Base-by-base conservation (phyloP, 2,113 vertebrate species). In the Melanotaenia duboulayi region DNA sequence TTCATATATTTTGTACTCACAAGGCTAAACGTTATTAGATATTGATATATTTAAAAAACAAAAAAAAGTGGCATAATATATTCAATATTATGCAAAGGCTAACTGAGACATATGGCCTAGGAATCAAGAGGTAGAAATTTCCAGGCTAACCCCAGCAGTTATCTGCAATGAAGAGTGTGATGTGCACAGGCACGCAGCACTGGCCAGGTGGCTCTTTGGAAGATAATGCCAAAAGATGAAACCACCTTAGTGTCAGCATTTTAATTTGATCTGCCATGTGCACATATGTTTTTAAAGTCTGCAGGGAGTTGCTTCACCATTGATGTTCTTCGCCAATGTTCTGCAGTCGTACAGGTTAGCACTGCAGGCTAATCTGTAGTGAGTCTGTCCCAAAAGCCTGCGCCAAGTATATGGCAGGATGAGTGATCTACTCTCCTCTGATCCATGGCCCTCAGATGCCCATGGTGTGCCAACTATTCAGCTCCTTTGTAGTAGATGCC, bases 251-350 rank as follows among this genome's bases (percentile, higher is more conserved):
- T 90, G 90, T 93, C 92, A 92, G 90, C 86, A 78, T 90, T 90
- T 90, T 89, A 85, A 92, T 93, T 86, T 91, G 90, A 93, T 90
- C 83, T 83, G 90, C 86, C 86, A 81, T 84, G 83, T 80, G 89
- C 87, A 90, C 92, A 92, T 93, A 92, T 93, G 90, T 87, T 89
- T 90, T 91, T 90, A 86, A 88, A 86, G 92, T 91, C 90, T 82
- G 72, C 56, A 7, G 90, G 90, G 90, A 89, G 82, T 82, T 81
- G 66, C 81, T 73, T 56, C 82, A 78, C 78, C 83, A 91, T 87
- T 90, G 90, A 88, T 89, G 90, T 89, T 66, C 73, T 56, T 78
- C 44, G 84, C 90, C 88, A 87, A 82, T 62, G 74, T 86, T 85
- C 83, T 83, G 85, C 86, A 69, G 81, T 81, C 71, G 40, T 65